These are phyloP conservation scores for Tachuris rubrigastra DNA, from an alignment of 2,113 vertebrate genomes.

Conservation along the genomic window DNA sequence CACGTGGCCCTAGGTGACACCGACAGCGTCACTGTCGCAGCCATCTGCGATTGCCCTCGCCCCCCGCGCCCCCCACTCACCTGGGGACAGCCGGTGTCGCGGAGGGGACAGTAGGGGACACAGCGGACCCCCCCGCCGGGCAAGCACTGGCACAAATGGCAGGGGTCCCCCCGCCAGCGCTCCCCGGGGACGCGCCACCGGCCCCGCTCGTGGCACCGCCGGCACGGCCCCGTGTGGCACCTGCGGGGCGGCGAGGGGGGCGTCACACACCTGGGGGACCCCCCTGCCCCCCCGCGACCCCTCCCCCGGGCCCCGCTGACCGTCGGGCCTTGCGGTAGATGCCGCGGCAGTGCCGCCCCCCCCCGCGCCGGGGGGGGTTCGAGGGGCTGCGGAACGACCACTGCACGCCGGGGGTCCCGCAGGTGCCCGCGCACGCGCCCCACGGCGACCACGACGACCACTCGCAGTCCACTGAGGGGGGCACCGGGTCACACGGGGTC, in stretches of 20 bases:
- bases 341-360: constrained; percentile 78
- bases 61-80: constrained; percentile 58
- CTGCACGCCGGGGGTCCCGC: constrained; percentile 86
- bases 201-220: constrained; percentile 78
- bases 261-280: background rate
- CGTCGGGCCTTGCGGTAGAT: constrained; percentile 89
- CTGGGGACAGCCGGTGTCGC: constrained; percentile 77
- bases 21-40: background rate
- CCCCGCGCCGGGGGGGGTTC: constrained; percentile 78
- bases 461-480: constrained; percentile 82
- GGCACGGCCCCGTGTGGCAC: constrained; percentile 83
- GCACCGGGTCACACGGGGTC: background rate
- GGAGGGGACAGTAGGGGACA: constrained; percentile 77
- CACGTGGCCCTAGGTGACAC: background rate
- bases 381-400: constrained; percentile 93
- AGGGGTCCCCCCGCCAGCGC: constrained; percentile 79
- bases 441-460: constrained; percentile 91
- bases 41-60: background rate
- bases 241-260: constrained; percentile 37
- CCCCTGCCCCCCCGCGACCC: accelerated
- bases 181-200: constrained; percentile 70
- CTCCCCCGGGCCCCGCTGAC: constrained; percentile 56
- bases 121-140: constrained; percentile 73
- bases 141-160: constrained; percentile 84
- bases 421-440: constrained; percentile 87